Evolutionary conservation across 2,113 vertebrate species (phyloP).

Genomic region (Galeopterus variegatus): DNA sequence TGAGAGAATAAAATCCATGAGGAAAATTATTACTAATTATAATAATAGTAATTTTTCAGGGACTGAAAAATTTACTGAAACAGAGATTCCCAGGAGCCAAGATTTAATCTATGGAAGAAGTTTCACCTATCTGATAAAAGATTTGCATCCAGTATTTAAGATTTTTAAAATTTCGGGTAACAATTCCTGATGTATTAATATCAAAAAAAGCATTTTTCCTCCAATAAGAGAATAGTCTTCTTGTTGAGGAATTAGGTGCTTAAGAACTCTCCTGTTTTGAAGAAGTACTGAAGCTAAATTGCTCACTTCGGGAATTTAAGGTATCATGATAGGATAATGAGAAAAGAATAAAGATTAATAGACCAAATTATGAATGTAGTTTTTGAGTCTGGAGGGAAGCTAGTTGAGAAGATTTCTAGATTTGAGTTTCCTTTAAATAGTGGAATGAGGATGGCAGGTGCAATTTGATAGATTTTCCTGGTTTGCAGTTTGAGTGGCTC

Average conservation of each 20-base stretch:
- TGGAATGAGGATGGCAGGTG: background rate
- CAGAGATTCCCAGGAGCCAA: background rate
- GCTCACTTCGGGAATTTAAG: no score
- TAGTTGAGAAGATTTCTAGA: background rate
- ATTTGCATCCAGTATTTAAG: background rate
- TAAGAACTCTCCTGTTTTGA: background rate
- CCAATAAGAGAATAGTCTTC: background rate
- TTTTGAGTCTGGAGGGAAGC: background rate
- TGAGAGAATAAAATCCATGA: background rate
- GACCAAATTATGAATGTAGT: background rate
- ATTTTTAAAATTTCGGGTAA: background rate
- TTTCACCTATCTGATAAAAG: background rate
- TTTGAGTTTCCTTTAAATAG: background rate
- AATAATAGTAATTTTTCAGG: background rate
- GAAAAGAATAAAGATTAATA: background rate
- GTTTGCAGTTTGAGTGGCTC: background rate
- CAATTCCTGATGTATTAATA: background rate
- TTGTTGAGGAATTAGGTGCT: background rate
- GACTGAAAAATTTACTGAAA: background rate
- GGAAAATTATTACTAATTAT: background rate
- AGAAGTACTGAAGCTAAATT: background rate
- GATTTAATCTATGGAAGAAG: background rate
- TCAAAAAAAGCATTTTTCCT: background rate
- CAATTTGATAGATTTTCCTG: background rate
- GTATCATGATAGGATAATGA: background rate